Evolutionary conservation across 2,113 vertebrate species (phyloP).

Genomic region (Suncus etruscus): DNA sequence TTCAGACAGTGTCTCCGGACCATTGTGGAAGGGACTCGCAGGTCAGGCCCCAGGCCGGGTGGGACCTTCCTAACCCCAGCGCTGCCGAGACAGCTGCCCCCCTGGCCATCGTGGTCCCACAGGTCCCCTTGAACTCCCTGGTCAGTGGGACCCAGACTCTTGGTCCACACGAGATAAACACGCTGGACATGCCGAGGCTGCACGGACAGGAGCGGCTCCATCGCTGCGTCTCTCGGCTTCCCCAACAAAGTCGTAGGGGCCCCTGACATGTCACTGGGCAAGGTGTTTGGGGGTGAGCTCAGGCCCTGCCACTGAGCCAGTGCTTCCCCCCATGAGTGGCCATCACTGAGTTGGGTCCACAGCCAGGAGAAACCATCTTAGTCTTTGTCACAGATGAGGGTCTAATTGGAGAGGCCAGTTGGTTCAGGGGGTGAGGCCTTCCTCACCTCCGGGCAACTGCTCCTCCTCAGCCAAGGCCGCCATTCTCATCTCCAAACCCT

Average conservation of each 20-base stretch:
- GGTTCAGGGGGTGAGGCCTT: background rate
- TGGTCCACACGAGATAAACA: conserved; percentile 61
- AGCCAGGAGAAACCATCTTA: background rate
- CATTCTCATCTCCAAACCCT: too few relatives aligned
- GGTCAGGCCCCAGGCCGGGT: conserved; percentile 82
- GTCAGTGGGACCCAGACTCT: background rate
- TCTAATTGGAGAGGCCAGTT: background rate
- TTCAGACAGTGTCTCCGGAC: conserved; percentile 92
- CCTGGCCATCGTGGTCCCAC: background rate
- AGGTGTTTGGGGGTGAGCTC: conserved; percentile 28
- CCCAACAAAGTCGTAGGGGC: background rate
- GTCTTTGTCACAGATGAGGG: too few relatives aligned
- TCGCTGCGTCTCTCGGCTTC: background rate
- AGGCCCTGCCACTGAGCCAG: background rate
- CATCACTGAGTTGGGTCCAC: rapidly evolving
- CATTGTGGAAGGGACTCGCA: conserved; percentile 92
- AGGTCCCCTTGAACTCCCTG: conserved; percentile 14
- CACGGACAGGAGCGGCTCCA: background rate
- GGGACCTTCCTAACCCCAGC: background rate
- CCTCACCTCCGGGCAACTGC: too few relatives aligned
- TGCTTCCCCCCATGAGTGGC: background rate
- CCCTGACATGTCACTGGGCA: background rate
- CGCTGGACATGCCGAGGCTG: conserved; percentile 24
- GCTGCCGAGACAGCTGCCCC: background rate
- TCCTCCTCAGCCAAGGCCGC: too few relatives aligned